Evolutionary conservation across 2,113 vertebrate species (phyloP).

Genomic region (Podilymbus podiceps): DNA sequence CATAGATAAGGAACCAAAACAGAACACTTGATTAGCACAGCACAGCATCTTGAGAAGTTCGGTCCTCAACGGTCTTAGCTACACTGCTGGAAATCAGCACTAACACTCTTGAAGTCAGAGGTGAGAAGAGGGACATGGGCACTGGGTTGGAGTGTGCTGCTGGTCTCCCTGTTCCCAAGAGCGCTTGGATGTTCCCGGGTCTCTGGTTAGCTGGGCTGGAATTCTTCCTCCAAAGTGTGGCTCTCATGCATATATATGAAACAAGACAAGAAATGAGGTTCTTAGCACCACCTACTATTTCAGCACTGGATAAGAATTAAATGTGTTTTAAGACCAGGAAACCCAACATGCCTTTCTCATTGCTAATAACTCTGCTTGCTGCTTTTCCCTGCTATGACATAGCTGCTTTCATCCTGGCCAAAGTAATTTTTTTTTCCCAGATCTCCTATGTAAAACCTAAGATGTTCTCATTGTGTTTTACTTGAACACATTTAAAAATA

Average conservation of each 20-base stretch:
- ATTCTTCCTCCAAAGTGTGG: not conserved
- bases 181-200: not conserved
- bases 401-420: not conserved
- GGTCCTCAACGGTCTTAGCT: not conserved
- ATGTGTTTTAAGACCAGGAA: not conserved
- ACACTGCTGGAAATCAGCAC: not conserved
- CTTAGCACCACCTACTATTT: not conserved
- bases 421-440: not conserved
- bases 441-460: not conserved
- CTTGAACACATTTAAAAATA: not conserved
- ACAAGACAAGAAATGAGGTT: not conserved
- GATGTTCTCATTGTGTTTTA: not conserved
- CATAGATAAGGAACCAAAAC: not conserved
- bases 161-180: not conserved
- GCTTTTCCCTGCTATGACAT: not conserved
- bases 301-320: not conserved
- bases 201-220: not conserved
- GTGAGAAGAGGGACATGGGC: not conserved
- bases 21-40: not conserved
- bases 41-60: not conserved
- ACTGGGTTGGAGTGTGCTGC: not conserved
- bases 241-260: not conserved
- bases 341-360: not conserved
- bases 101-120: not conserved
- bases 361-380: not conserved